These are phyloP conservation scores for Telenomus remus DNA, from an alignment of 1,140 invertebrate species.

Conservation along the genomic window DNA sequence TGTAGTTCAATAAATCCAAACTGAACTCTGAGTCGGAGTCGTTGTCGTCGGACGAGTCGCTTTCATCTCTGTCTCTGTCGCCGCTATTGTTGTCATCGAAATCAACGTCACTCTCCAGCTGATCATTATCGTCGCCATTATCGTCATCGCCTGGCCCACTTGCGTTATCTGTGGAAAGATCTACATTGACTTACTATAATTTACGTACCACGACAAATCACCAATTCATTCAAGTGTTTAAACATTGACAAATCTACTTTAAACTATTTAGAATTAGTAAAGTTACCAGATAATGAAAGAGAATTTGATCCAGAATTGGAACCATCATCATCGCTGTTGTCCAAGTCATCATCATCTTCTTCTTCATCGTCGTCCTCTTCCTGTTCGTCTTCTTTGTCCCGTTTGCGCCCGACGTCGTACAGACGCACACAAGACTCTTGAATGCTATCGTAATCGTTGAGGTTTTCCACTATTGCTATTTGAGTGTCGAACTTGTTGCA, in stretches of 20 bases:
- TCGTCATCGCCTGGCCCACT: neutral
- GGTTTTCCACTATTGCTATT: slow-evolving; percentile 89
- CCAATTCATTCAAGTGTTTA: too few relatives aligned
- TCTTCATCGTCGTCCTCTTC: slow-evolving; percentile 83
- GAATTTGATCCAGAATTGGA: slow-evolving; percentile 75
- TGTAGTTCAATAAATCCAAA: slow-evolving; percentile 62
- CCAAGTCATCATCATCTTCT: slow-evolving; percentile 76
- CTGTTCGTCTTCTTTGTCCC: slow-evolving; percentile 85
- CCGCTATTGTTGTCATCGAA: slow-evolving; percentile 70
- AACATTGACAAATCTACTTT: too few relatives aligned
- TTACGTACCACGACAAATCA: too few relatives aligned
- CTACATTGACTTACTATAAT: too few relatives aligned
- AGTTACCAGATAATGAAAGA: slow-evolving; percentile 1
- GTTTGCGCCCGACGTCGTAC: slow-evolving; percentile 85
- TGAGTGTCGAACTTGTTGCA: slow-evolving; percentile 86
- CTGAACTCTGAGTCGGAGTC: slow-evolving; percentile 60
- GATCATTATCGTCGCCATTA: slow-evolving; percentile 21
- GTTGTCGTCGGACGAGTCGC: slow-evolving; percentile 63
- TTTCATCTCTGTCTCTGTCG: slow-evolving; percentile 65
- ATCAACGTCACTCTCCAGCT: slow-evolving; percentile 70
- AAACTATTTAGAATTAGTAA: too few relatives aligned
- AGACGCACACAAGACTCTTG: slow-evolving; percentile 89
- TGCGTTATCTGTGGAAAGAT: slow-evolving; percentile 1
- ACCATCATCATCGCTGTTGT: slow-evolving; percentile 73
- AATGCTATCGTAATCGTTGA: slow-evolving; percentile 83